phyloP scores from a whole-genome alignment of 2,888 invertebrate genomes.

The Pseudolycoriella hygida region DNA sequence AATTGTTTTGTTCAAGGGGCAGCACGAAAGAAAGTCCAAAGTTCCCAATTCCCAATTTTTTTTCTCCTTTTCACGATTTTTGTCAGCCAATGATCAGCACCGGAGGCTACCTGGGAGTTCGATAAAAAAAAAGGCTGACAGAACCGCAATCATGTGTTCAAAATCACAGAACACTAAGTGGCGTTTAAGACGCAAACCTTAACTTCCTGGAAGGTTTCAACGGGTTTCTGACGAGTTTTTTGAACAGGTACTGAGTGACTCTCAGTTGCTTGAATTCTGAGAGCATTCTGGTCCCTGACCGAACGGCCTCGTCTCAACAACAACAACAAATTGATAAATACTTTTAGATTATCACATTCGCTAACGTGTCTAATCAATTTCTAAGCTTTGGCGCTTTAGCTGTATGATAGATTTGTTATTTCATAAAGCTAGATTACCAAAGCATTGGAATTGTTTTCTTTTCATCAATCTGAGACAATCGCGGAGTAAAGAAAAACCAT shows the following conservation, averaged over 20 bases:
- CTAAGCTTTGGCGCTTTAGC: constrained; percentile 81
- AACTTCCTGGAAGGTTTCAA: too few species aligned
- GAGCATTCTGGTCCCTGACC: constrained; percentile 28
- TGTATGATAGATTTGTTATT: constrained; percentile 53
- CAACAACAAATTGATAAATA: not conserved
- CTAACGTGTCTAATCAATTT: constrained; percentile 25
- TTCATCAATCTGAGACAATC: not conserved
- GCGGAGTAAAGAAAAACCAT: constrained; percentile 1
- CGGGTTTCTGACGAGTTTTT: constrained; percentile 18
- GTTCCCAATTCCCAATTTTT: too few species aligned
- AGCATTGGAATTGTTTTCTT: constrained; percentile 42
- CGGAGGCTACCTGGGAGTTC: too few species aligned
- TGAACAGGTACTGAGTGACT: constrained; percentile 78
- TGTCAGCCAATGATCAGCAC: too few species aligned
- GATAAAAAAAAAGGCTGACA: too few species aligned
- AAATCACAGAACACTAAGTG: too few species aligned
- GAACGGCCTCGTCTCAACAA: constrained; percentile 11
- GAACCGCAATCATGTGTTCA: too few species aligned
- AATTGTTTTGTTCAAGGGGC: too few species aligned
- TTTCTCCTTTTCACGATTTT: too few species aligned
- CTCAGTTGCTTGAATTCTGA: constrained; percentile 40
- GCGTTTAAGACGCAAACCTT: too few species aligned
- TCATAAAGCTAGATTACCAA: constrained; percentile 95
- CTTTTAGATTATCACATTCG: not conserved
- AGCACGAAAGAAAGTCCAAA: too few species aligned